Evolutionary conservation across 2,888 invertebrate species (phyloP).

Genomic region (Heterodera filipjevi): DNA sequence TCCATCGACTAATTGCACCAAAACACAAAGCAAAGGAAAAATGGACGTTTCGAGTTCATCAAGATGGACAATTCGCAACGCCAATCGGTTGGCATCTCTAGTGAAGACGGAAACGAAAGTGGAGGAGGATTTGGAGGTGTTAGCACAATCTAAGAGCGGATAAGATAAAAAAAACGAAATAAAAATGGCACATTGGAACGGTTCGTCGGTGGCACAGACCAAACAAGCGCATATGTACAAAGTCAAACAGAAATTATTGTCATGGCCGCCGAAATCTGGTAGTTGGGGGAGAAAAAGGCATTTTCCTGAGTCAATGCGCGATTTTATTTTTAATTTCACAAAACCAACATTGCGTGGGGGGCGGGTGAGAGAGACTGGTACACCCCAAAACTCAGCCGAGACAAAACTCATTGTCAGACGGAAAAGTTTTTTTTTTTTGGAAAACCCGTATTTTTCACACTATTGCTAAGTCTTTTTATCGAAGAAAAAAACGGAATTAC

Average conservation of each 20-base stretch:
- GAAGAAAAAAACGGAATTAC: no score
- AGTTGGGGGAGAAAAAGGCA: neutral
- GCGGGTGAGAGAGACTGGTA: no score
- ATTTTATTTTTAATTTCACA: neutral
- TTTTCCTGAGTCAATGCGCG: neutral
- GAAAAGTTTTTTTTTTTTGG: no score
- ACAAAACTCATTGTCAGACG: no score
- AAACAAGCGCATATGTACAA: conserved; percentile 50
- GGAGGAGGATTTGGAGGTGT: neutral
- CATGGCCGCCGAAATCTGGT: conserved; percentile 33
- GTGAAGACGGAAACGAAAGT: neutral
- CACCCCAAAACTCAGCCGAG: no score
- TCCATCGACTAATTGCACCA: conserved; percentile 51
- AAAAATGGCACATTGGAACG: conserved; percentile 42
- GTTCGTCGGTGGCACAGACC: conserved; percentile 51
- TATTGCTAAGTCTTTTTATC: no score
- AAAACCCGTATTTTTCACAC: no score
- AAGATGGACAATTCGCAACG: conserved; percentile 46
- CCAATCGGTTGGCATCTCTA: conserved; percentile 33
- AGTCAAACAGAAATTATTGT: conserved; percentile 52
- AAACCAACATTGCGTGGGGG: neutral
- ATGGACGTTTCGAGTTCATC: conserved; percentile 51
- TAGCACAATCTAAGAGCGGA: conserved; percentile 22
- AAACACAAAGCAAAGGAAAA: conserved; percentile 52
- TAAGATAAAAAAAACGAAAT: no score